Evolutionary conservation across 64 coral and sea anemone genomes (phyloP), one percentile per base, ranked within the genome.

Genomic region (Pocillopora damicornis): DNA sequence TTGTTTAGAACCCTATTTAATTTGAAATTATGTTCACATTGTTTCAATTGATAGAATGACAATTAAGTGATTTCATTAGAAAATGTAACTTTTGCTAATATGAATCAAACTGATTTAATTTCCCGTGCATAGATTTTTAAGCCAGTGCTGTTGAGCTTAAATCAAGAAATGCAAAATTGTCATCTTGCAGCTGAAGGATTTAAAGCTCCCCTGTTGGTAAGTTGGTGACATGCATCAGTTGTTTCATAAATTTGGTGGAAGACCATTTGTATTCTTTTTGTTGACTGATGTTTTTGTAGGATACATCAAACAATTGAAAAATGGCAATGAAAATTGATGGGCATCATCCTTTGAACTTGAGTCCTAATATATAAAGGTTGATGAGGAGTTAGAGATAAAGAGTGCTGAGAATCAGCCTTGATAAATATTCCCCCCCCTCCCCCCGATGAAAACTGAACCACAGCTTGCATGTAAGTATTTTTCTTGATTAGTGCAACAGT

Each of bases 81-180:
- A 66, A 37, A 26, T 11, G 25, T 25, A 13, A 36, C 15, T 20
- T 35, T 5, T 77, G 25, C 15, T 17, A 0, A 16, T 8, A 17
- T 57, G 34, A 77, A 30, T 30, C 30, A 30, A 25, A 9, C 35
- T 1, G 9, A 78, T 37, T 22, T 9, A n/a, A 56, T 59, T 56
- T 7, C 34, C 13, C 14, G 36, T 88, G 23, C 65, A 59, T 79
- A 97, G 94, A 73, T 88, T 42, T 99, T 99, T 82, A 71, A 86
- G 45, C 93, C 97, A 66, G 81, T 99, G 20, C 67, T 99, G 35
- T 35, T 99, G 80, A 90, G 88, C 77, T 69, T 99, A 58, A 90
- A 86, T 76, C 76, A 92, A 76, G 80, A 92, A 79, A 87, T 90
- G 82, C 94, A 91, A 22, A 95, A 87, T 82, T 73, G 81, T 12